phyloP scores from a whole-genome alignment of 2,888 invertebrate species.

The Drosophila mimetica region DNA sequence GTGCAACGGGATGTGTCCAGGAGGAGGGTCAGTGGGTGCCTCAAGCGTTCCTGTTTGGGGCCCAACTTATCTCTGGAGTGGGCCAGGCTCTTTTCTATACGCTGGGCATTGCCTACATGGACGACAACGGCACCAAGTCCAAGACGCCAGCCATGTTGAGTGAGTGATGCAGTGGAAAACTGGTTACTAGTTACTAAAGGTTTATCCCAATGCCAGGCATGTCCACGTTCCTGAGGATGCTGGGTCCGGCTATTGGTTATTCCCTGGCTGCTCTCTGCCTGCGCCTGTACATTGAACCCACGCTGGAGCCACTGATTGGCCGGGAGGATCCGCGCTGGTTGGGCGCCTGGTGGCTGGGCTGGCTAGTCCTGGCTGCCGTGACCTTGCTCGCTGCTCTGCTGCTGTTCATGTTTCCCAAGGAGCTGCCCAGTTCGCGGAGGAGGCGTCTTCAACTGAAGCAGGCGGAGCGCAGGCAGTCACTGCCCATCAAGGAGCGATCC shows the following conservation, averaged over 20 bases:
- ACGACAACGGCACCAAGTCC: conserved; percentile 89
- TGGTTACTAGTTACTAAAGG: neutral
- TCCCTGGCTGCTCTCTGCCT: conserved; percentile 87
- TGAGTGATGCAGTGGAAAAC: conserved; percentile 79
- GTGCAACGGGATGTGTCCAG: conserved; percentile 31
- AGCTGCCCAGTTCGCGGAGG: conserved; percentile 87
- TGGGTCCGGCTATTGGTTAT: conserved; percentile 86
- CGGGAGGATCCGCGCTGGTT: conserved; percentile 90
- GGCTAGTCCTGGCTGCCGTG: conserved; percentile 87
- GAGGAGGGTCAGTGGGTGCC: conserved; percentile 84
- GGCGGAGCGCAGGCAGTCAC: conserved; percentile 43
- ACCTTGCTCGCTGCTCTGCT: conserved; percentile 86
- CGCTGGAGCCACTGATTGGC: conserved; percentile 87
- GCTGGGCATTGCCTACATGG: conserved; percentile 89
- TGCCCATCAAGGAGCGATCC: conserved; percentile 71
- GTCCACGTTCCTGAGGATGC: conserved; percentile 87
- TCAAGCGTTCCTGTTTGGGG: conserved; percentile 87
- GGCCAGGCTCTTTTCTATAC: conserved; percentile 89
- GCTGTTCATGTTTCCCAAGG: conserved; percentile 88
- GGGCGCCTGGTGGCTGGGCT: conserved; percentile 93
- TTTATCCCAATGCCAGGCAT: conserved; percentile 85
- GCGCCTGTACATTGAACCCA: conserved; percentile 88
- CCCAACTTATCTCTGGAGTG: conserved; percentile 88
- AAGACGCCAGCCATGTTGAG: conserved; percentile 88
- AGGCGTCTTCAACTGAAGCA: conserved; percentile 82